Evolutionary conservation across 2,888 invertebrate species (phyloP).

Genomic region (Monopis laevigella): DNA sequence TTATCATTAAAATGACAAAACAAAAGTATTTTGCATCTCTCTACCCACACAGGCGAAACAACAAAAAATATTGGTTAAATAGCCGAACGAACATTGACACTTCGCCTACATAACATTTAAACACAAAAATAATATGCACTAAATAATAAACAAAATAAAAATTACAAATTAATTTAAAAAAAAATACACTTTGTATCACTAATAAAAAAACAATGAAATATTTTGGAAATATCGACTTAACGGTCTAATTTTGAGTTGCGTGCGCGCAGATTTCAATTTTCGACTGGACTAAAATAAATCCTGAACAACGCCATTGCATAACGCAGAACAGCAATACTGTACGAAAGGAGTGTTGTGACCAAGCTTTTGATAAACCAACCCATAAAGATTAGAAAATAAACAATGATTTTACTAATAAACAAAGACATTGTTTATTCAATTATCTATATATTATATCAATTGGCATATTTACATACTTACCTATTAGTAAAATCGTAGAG

Average conservation of each 20-base stretch:
- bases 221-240: background rate
- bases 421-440: too few species aligned
- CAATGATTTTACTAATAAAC: too few species aligned
- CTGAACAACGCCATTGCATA: conserved; percentile 51
- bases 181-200: background rate
- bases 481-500: too few species aligned
- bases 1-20: background rate
- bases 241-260: conserved; percentile 25
- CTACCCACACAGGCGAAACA: conserved; percentile 6
- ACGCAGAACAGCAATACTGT: conserved; percentile 26
- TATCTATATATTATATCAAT: too few species aligned
- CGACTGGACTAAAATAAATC: conserved; percentile 58
- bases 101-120: background rate
- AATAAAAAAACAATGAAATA: background rate
- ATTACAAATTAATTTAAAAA: background rate
- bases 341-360: background rate
- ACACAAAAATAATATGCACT: background rate
- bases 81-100: background rate
- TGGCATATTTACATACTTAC: too few species aligned
- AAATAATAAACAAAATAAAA: background rate
- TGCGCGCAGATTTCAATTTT: conserved; percentile 33
- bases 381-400: too few species aligned
- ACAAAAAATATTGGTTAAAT: conserved; percentile 9
- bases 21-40: background rate
- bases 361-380: background rate